A percentile compares a stretch with the other conserved stretches of the same genome.
Evolutionary conservation across 2,797 vertebrate genomes (phyloP).

Genomic region (Anabas testudineus): DNA sequence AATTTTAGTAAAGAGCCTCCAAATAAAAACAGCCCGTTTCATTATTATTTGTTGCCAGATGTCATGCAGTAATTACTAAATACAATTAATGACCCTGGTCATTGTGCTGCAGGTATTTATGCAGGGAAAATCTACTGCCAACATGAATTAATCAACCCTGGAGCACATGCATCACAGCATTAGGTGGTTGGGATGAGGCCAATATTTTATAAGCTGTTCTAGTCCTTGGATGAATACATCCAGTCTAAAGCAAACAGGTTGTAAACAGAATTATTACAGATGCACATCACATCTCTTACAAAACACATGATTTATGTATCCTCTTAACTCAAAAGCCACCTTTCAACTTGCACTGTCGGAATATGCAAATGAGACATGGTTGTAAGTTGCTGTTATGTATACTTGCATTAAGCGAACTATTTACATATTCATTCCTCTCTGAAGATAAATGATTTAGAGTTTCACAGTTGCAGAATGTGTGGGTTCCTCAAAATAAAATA

Average conservation of each 20-base stretch:
- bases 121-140: conserved; percentile 49
- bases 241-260: conserved; percentile 54
- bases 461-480: conserved; percentile 23
- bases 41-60: conserved; percentile 58
- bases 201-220: conserved; percentile 55
- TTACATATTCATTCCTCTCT: conserved; percentile 56
- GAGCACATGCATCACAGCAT: conserved; percentile 42
- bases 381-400: conserved; percentile 51
- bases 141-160: conserved; percentile 63
- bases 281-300: conserved; percentile 63
- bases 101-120: conserved; percentile 67
- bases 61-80: conserved; percentile 63
- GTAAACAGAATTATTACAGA: conserved; percentile 68
- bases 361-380: conserved; percentile 67
- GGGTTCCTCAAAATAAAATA: not conserved
- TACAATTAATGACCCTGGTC: conserved; percentile 69
- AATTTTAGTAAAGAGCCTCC: conserved; percentile 22
- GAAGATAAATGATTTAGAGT: conserved; percentile 48
- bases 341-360: conserved; percentile 64
- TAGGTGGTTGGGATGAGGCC: conserved; percentile 43
- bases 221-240: conserved; percentile 34
- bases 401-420: conserved; percentile 66
- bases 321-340: conserved; percentile 73
- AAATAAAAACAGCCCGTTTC: conserved; percentile 52
- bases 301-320: conserved; percentile 74